Base-by-base conservation (phyloP, 1,140 invertebrate species). In the Phymastichus coffea region DNA sequence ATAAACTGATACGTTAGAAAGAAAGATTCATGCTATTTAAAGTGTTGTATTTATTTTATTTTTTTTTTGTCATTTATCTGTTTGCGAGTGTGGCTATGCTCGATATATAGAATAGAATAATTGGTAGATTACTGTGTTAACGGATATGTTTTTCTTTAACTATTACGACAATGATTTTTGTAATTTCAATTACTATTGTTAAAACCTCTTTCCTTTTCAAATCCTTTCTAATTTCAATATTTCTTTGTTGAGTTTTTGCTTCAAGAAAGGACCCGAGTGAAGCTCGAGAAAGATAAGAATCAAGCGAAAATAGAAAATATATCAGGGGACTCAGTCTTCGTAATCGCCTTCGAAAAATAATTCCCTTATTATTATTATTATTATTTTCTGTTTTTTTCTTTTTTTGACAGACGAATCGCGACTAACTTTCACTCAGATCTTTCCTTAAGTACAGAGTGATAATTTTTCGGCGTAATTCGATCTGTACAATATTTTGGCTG, bases 131-230 rank as follows among this genome's bases (percentile, higher is more conserved):
- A 73, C 61, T 72, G 70, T 71, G 62, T 73, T 63, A 70, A 58
- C 66, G 67, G 75, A 77, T 77, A 76, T 76, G 74, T 71, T 68
- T 71, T 47, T 52, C n/a, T 44, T 6, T 14, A 12, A 22, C 37
- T 58, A 35, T 58, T 49, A 51, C 40, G 54, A 57, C 23, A 47
- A 69, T 52, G 22, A 23, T 57, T 57, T 33, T 15, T 52, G n/a
- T 7, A 37, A 35, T 37, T 8, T 40, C 26, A 4, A 12, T 57
- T 41, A 41, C 33, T 41, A 10, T 52, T n/a, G 7, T 30, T 10
- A 4, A 7, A 35, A 49, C 3, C 3, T 28, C n/a, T 20, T 49
- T 9, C n/a, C 28, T 7, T 22, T 35, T 10, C 19, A 28, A n/a
- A 28, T 41, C 17, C 26, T 52, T 23, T 35, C 12, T 15, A 46